Evolutionary conservation across 2,888 invertebrate genomes (phyloP), one percentile per base, ranked within the genome.

Genomic region (Nycteola revayana): DNA sequence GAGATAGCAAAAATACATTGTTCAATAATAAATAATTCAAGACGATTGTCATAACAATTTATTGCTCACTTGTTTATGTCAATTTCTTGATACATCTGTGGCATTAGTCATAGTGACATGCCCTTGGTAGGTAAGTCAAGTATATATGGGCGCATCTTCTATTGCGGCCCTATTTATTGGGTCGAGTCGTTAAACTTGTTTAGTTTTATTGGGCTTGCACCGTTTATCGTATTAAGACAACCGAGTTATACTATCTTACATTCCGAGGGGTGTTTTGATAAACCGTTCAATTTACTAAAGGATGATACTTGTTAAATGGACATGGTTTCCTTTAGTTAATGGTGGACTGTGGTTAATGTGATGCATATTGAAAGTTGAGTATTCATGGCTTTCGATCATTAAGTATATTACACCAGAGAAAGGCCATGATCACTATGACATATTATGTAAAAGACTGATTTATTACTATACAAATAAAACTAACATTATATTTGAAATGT

Each of bases 191-290:
- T 83, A 75, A 79, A 81, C 81, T 84, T 84, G 75, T 85, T 84
- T 79, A 84, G 75, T 81, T 82, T 84, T 80, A 84, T 84, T 83
- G 73, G 63, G 42, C 63, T 74, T 72, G 68, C 74, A 69, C 64
- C 81, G 77, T 84, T 85, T 84, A 84, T 82, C 76, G 77, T 80
- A 77, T 85, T 78, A 81, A 83, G 77, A 74, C 68, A 69, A 69
- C 61, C 54, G 66, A 59, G 71, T 72, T 70, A 71, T 65, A 69
- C 71, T 75, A 75, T 71, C 69, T 66, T 58, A 55, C 42, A 60
- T 65, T 67, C 63, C 63, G 72, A 73, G 59, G 74, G 75, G 74
- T 68, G 71, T 75, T 72, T 70, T 74, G 73, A 79, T 75, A 73
- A 72, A 68, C 66, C 54, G 65, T 68, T 71, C 72, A 76, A 75